Conservation (phyloP, 2,797 vertebrate species). For the Dallia pectoralis region DNA sequence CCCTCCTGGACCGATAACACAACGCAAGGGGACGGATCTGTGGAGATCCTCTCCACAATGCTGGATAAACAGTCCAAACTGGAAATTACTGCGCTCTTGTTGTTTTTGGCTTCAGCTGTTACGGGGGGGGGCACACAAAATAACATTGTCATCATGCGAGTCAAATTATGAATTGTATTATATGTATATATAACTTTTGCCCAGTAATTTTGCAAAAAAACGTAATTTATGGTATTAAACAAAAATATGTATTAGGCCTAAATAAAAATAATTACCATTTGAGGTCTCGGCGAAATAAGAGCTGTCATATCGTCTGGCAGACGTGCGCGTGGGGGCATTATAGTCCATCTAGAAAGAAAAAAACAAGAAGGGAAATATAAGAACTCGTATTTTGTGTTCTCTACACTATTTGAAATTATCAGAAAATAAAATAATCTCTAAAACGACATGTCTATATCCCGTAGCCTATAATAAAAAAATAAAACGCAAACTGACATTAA, state of each 20-base stretch:
- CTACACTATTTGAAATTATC: no score
- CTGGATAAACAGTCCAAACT: slow-evolving; percentile 96
- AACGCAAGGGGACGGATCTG: slow-evolving; percentile 78
- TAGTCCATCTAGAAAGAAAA: slow-evolving; percentile 76
- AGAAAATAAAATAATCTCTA: no score
- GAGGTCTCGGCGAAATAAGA: slow-evolving; percentile 77
- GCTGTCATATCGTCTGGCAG: slow-evolving; percentile 76
- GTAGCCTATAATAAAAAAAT: background rate
- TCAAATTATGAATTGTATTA: background rate
- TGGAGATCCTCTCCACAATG: slow-evolving; percentile 96
- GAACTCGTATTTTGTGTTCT: background rate
- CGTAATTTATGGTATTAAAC: background rate
- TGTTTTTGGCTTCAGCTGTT: slow-evolving; percentile 73
- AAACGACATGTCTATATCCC: no score
- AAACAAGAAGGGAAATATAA: background rate
- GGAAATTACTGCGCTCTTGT: slow-evolving; percentile 84
- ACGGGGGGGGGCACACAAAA: background rate
- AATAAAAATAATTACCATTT: slow-evolving; percentile 63
- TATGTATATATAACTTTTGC: no score
- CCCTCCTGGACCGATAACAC: slow-evolving; percentile 65
- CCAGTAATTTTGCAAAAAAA: background rate
- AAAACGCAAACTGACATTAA: background rate
- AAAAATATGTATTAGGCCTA: background rate
- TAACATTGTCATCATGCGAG: background rate
- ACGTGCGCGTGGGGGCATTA: slow-evolving; percentile 71